Conservation (phyloP, 1,140 invertebrate species). For the Trialeurodes vaporariorum region DNA sequence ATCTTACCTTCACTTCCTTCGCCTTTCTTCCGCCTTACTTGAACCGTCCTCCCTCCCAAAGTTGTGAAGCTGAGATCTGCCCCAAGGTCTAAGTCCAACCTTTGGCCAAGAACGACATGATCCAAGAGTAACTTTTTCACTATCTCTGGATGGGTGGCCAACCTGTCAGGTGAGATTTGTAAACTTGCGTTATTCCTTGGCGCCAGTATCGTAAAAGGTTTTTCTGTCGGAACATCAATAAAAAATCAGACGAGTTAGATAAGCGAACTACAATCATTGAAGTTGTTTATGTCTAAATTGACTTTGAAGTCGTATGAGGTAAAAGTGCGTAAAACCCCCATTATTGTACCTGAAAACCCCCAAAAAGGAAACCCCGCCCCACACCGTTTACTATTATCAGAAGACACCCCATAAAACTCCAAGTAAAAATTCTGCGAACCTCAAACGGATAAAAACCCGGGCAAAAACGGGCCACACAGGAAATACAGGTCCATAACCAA, state of each 20-base stretch:
- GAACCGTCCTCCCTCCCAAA: slow-evolving; percentile 38
- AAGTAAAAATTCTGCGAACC: no score
- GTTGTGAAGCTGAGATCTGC: slow-evolving; percentile 39
- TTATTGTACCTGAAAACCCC: no score
- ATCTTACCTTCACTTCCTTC: slow-evolving; percentile 27
- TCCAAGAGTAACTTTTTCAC: slow-evolving; percentile 43
- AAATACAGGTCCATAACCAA: no score
- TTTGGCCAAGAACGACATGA: slow-evolving; percentile 40
- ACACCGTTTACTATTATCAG: no score
- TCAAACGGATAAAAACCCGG: no score
- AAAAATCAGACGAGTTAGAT: slow-evolving; percentile 15
- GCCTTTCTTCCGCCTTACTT: slow-evolving; percentile 33
- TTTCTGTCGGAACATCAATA: slow-evolving; percentile 40
- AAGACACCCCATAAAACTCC: no score
- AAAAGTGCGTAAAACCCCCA: no score
- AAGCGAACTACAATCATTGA: no score
- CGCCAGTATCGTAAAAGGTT: slow-evolving; percentile 44
- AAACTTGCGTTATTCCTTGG: slow-evolving; percentile 41
- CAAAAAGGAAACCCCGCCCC: no score
- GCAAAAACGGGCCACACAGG: no score
- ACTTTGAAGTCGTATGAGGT: not conserved
- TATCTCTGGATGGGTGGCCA: slow-evolving; percentile 33
- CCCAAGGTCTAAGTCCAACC: slow-evolving; percentile 33
- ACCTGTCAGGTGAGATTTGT: slow-evolving; percentile 32
- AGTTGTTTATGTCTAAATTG: no score